These are phyloP conservation scores for Achroia grisella DNA, from an alignment of 1,140 invertebrate species.

Conservation along the genomic window DNA sequence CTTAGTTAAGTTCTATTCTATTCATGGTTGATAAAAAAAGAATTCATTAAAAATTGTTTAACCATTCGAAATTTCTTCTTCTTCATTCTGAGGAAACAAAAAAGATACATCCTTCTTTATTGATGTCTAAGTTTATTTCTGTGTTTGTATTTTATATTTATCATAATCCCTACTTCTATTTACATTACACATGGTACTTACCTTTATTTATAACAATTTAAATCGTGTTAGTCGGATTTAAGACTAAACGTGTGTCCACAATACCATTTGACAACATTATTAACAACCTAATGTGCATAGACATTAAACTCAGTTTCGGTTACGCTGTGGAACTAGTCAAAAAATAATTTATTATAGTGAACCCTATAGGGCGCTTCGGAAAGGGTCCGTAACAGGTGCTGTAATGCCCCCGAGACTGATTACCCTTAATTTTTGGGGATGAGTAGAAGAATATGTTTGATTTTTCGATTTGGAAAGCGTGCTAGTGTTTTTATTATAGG, in stretches of 20 bases:
- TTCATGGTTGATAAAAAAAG: no score
- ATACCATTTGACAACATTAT: no score
- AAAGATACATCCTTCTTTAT: no score
- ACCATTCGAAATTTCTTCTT: no score
- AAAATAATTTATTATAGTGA: slow-evolving; percentile 23
- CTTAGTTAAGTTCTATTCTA: no score
- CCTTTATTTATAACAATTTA: slow-evolving; percentile 18
- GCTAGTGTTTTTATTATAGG: no score
- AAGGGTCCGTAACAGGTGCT: slow-evolving; percentile 32
- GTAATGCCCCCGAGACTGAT: slow-evolving; percentile 21
- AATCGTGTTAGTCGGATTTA: slow-evolving; percentile 27
- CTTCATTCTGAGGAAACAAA: no score
- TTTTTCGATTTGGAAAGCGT: not conserved
- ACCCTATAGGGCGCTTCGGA: slow-evolving; percentile 13
- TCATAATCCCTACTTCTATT: not conserved
- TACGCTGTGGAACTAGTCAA: not conserved
- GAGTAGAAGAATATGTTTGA: slow-evolving; percentile 8
- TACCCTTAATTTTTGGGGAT: slow-evolving; percentile 32
- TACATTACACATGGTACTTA: slow-evolving; percentile 14
- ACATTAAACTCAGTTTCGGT: no score
- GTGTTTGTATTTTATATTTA: no score
- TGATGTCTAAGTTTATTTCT: no score
- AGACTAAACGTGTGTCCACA: slow-evolving; percentile 11
- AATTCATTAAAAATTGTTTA: no score
- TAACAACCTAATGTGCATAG: no score